Percentiles rank a stretch among this genome's conserved stretches.
phyloP scores from a whole-genome alignment of 2,797 vertebrate species.

The Cyclopterus lumpus region DNA sequence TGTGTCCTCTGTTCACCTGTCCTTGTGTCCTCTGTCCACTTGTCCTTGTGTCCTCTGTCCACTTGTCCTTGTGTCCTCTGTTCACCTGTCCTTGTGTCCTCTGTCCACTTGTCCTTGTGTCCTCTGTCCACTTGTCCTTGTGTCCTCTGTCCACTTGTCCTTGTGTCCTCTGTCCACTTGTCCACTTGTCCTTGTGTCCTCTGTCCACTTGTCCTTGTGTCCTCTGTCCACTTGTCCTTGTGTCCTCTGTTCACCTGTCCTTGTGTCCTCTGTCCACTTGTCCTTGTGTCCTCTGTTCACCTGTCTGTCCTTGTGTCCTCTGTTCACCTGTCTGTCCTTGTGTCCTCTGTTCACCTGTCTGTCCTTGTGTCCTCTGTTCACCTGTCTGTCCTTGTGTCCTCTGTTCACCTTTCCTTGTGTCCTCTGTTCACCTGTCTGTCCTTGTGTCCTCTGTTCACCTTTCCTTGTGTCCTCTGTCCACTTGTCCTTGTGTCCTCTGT shows the following conservation, averaged over 20 bases:
- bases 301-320: too few relatives aligned
- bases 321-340: too few relatives aligned
- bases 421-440: background rate
- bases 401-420: too few relatives aligned
- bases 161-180: background rate
- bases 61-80: rapidly evolving
- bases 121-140: rapidly evolving
- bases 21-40: background rate
- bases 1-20: background rate
- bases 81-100: too few relatives aligned
- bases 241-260: too few relatives aligned
- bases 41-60: background rate
- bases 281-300: too few relatives aligned
- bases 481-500: background rate
- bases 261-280: too few relatives aligned
- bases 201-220: rapidly evolving
- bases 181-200: background rate
- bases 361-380: background rate
- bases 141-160: background rate
- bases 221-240: too few relatives aligned
- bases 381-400: too few relatives aligned
- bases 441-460: background rate
- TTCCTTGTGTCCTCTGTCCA: background rate
- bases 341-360: too few relatives aligned
- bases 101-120: slow-evolving; percentile 47